phyloP scores from a whole-genome alignment of 2,888 invertebrate species.

The Meganola albula region DNA sequence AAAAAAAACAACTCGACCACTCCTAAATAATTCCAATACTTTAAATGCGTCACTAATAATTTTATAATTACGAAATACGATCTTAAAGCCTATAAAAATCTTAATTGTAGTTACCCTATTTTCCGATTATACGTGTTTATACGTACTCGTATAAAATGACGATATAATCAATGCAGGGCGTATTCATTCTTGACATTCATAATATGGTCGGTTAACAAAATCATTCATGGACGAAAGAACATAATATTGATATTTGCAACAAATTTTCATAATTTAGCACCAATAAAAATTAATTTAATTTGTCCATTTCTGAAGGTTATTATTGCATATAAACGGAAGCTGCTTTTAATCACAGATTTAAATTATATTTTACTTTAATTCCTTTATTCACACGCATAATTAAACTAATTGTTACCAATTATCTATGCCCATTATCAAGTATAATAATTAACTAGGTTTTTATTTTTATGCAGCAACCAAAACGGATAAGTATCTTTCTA shows the following conservation, averaged over 20 bases:
- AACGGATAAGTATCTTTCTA: too few species aligned
- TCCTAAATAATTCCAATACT: constrained; percentile 42
- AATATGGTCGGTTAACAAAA: constrained; percentile 15
- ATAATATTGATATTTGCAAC: constrained; percentile 18
- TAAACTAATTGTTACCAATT: too few species aligned
- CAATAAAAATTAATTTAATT: constrained; percentile 27
- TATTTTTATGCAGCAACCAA: too few species aligned
- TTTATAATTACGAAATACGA: constrained; percentile 47
- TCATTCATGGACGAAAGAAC: constrained; percentile 12
- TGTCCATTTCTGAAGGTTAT: constrained; percentile 2
- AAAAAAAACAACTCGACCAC: constrained; percentile 33
- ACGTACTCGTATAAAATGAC: constrained; percentile 49
- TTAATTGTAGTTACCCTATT: constrained; percentile 55
- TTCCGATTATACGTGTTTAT: constrained; percentile 65
- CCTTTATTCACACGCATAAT: too few species aligned
- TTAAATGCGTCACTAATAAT: constrained; percentile 59
- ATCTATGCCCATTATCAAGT: too few species aligned
- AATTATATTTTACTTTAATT: too few species aligned
- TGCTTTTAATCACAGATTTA: constrained; percentile 25
- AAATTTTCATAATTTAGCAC: constrained; percentile 23
- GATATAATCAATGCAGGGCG: constrained; percentile 67
- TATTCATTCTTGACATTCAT: not conserved
- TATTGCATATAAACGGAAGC: constrained; percentile 19
- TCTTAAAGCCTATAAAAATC: constrained; percentile 63
- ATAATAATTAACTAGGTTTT: too few species aligned